These are phyloP conservation scores for Bombyx mandarina DNA, from an alignment of 1,140 invertebrate genomes.

Conservation along the genomic window DNA sequence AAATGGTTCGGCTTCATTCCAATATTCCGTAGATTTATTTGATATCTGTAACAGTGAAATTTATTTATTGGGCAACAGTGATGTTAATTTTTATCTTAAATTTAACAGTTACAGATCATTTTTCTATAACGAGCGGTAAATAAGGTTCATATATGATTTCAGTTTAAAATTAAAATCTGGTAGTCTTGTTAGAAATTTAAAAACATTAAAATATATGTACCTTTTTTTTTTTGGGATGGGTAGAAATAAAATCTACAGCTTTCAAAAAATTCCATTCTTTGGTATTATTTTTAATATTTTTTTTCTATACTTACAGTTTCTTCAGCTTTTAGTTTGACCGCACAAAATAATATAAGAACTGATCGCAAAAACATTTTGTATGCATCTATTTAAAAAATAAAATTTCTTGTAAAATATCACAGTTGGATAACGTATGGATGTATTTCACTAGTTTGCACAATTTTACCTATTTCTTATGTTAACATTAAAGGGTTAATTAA, in stretches of 20 bases:
- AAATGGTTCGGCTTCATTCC: conserved; percentile 42
- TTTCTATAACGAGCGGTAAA: not conserved
- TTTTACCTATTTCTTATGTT: too few species aligned
- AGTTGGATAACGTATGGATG: not conserved
- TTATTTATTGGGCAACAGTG: not conserved
- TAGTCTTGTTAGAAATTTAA: too few species aligned
- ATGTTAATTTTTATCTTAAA: not conserved
- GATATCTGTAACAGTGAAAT: conserved; percentile 33
- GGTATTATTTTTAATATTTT: not conserved
- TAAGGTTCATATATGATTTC: too few species aligned
- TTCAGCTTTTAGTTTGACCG: not conserved
- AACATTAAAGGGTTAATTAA: too few species aligned
- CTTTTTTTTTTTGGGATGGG: too few species aligned
- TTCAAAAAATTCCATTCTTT: not conserved
- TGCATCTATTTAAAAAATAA: not conserved
- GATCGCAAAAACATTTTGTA: not conserved
- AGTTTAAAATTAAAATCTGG: too few species aligned
- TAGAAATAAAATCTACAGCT: too few species aligned
- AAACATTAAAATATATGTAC: too few species aligned
- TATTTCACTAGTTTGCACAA: too few species aligned
- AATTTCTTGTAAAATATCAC: not conserved
- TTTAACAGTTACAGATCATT: conserved; percentile 2
- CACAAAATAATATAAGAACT: not conserved
- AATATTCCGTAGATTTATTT: conserved; percentile 38
- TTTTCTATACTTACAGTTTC: not conserved